phyloP scores from a whole-genome alignment of 2,797 vertebrate genomes.

The Lates japonicus region DNA sequence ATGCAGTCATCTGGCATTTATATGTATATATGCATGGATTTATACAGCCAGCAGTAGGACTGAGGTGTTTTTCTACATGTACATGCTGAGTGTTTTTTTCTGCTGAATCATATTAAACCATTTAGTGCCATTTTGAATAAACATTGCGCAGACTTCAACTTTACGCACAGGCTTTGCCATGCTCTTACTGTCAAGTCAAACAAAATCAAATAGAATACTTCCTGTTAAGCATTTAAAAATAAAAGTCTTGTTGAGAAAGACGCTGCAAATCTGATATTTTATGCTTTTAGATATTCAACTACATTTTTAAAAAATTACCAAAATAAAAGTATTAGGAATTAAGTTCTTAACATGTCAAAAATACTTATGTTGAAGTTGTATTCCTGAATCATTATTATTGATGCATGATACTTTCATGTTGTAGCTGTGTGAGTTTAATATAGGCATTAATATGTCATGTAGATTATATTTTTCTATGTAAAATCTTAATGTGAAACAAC shows the following conservation, averaged over 20 bases:
- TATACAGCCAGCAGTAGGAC: neutral
- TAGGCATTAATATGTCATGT: no score
- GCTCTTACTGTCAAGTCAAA: constrained; percentile 25
- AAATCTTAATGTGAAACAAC: neutral
- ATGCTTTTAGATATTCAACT: no score
- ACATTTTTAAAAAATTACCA: no score
- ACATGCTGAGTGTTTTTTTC: constrained; percentile 3
- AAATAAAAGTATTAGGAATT: neutral
- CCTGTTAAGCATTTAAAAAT: constrained; percentile 30
- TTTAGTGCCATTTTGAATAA: constrained; percentile 20
- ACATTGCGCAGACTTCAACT: constrained; percentile 42
- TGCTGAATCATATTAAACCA: constrained; percentile 7
- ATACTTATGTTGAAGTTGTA: no score
- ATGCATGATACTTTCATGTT: no score
- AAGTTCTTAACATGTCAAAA: no score
- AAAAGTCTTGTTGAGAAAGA: neutral
- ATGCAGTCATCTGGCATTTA: constrained; percentile 27
- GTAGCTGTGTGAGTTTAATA: no score
- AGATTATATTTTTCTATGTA: no score
- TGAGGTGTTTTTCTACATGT: neutral
- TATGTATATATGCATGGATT: constrained; percentile 1
- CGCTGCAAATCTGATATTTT: neutral
- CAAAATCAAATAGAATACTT: neutral
- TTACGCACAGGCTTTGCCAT: constrained; percentile 25
- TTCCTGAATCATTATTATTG: no score